Conservation (phyloP, 2,797 vertebrate species). For the Lerista edwardsae region DNA sequence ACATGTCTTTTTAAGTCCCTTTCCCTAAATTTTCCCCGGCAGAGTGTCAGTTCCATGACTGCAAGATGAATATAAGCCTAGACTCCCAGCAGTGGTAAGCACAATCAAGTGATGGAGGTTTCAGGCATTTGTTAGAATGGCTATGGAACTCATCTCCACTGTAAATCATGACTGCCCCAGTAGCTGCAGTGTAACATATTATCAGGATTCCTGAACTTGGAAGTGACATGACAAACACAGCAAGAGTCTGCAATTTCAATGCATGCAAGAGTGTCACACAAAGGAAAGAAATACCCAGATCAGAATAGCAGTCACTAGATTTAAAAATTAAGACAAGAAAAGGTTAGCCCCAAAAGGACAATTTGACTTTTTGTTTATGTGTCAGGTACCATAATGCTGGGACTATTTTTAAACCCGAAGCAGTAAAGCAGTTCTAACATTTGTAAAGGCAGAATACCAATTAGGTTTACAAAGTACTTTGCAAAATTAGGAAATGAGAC, state of each 20-base stretch:
- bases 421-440: neutral
- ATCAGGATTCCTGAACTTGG: neutral
- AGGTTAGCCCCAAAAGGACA: too few species aligned
- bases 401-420: neutral
- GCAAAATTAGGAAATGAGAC: conserved; percentile 1
- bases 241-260: neutral
- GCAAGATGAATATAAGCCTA: neutral
- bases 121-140: neutral
- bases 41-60: neutral
- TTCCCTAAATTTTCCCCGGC: neutral
- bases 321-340: too few species aligned
- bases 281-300: neutral
- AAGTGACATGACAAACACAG: neutral
- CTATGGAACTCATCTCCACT: neutral
- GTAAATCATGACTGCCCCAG: neutral
- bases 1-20: neutral
- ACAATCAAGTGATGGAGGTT: neutral
- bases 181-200: neutral
- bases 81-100: neutral
- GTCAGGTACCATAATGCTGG: neutral
- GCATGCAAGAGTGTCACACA: neutral
- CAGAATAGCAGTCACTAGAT: neutral
- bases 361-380: neutral
- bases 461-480: neutral
- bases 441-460: neutral